Percentiles rank a stretch among this genome's conserved stretches.
These are phyloP conservation scores for Cheilinus undulatus DNA, from an alignment of 2,113 vertebrate genomes.

Conservation along the genomic window DNA sequence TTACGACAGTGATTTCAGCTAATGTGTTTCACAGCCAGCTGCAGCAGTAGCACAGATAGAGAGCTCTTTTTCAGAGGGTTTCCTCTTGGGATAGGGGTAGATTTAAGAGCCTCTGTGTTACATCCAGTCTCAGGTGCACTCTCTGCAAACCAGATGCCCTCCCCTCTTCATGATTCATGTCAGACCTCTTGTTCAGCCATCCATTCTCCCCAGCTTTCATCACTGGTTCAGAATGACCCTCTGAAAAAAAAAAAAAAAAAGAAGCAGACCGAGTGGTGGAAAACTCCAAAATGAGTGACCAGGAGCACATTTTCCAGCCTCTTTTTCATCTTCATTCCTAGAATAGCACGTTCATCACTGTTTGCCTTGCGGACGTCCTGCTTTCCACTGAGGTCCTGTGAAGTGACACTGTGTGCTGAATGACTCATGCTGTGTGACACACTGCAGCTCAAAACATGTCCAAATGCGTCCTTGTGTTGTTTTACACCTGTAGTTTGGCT, in stretches of 20 bases:
- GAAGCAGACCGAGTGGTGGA: conserved; percentile 48
- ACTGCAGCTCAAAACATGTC: conserved; percentile 52
- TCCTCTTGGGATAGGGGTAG: conserved; percentile 40
- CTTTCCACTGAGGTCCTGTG: conserved; percentile 71
- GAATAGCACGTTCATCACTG: conserved; percentile 69
- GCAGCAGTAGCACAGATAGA: conserved; percentile 59
- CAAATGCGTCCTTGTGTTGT: not conserved
- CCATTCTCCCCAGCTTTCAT: conserved; percentile 57
- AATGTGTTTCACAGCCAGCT: conserved; percentile 74
- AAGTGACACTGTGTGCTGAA: conserved; percentile 60
- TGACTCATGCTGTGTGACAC: conserved; percentile 67
- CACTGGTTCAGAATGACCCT: conserved; percentile 61
- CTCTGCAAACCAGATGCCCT: conserved; percentile 47
- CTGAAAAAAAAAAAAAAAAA: conserved; percentile 14
- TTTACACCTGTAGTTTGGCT: not conserved
- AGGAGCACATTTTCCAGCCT: conserved; percentile 70
- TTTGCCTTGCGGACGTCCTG: conserved; percentile 67
- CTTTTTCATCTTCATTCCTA: conserved; percentile 72
- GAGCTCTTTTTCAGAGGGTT: conserved; percentile 63
- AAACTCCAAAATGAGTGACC: conserved; percentile 55
- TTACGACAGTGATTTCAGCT: conserved; percentile 64
- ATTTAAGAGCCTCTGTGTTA: conserved; percentile 70
- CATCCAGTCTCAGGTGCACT: conserved; percentile 64
- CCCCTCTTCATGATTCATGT: conserved; percentile 60
- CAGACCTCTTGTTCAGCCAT: conserved; percentile 56